Percentiles rank a stretch among this genome's conserved stretches.
Conservation (phyloP, 2,113 vertebrate species). For the Channa maculata region DNA sequence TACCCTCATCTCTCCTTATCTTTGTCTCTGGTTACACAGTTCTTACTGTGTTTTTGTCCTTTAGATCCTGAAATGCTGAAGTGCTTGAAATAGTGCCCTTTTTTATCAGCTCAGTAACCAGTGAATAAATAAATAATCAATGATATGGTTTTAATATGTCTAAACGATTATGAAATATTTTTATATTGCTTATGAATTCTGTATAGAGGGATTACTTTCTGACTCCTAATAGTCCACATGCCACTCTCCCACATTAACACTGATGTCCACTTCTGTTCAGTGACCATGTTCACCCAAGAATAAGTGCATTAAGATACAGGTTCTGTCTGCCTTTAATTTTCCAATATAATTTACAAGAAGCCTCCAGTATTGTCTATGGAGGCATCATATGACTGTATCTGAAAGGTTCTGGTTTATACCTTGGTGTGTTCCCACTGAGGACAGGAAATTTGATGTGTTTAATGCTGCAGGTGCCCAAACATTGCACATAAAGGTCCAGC, state of each 20-base stretch:
- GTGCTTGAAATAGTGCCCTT: no score
- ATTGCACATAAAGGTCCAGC: constrained; percentile 19
- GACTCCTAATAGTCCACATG: not conserved
- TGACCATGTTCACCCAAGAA: constrained; percentile 16
- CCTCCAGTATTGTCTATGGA: not conserved
- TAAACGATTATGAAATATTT: not conserved
- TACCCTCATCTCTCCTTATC: not conserved
- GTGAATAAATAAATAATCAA: no score
- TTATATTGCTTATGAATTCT: not conserved
- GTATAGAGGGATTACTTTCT: not conserved
- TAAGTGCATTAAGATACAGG: not conserved
- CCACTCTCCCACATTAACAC: not conserved
- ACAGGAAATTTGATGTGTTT: constrained; percentile 12
- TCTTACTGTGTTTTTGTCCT: constrained; percentile 7
- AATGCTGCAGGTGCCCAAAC: constrained; percentile 44
- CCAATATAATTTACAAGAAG: not conserved
- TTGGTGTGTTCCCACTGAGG: not conserved
- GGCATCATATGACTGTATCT: not conserved
- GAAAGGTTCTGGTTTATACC: not conserved
- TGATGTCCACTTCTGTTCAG: not conserved
- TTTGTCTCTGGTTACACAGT: constrained; percentile 3
- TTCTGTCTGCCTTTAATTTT: not conserved
- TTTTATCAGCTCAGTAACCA: no score
- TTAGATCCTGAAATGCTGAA: constrained; percentile 16
- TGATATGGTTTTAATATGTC: no score